phyloP scores from a whole-genome alignment of 2,113 vertebrate species.

The Chinchilla lanigera region DNA sequence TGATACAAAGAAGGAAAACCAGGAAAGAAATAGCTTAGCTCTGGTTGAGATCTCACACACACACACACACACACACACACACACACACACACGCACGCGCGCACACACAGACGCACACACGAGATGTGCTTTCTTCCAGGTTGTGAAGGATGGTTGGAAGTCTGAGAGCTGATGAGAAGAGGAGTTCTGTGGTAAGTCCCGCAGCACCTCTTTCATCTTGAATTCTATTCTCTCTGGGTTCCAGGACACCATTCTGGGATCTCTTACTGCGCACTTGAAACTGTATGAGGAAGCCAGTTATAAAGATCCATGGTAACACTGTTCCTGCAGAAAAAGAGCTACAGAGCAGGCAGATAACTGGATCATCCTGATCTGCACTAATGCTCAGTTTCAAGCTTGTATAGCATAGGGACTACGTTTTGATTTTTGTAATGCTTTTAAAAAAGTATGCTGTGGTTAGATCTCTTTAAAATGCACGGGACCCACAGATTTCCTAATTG shows the following conservation, averaged over 20 bases:
- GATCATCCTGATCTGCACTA: slow-evolving; percentile 34
- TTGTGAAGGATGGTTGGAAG: not conserved
- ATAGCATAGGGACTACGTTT: slow-evolving; percentile 56
- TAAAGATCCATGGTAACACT: slow-evolving; percentile 20
- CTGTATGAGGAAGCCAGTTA: not conserved
- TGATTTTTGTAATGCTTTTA: slow-evolving; percentile 72
- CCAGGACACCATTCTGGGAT: not conserved
- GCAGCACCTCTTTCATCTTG: not conserved
- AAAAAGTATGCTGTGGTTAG: slow-evolving; percentile 64
- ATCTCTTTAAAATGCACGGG: slow-evolving; percentile 71
- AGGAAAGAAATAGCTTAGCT: not conserved
- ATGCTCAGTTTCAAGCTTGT: slow-evolving; percentile 57
- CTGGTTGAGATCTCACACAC: not conserved
- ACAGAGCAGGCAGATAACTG: not conserved
- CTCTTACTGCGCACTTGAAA: not conserved
- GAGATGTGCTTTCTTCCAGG: not conserved
- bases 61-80: too few relatives aligned
- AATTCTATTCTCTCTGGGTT: not conserved
- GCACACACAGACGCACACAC: not conserved
- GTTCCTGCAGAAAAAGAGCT: slow-evolving; percentile 59
- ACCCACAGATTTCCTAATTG: slow-evolving; percentile 75
- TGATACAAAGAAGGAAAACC: not conserved
- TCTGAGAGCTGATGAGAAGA: not conserved
- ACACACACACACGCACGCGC: not conserved
- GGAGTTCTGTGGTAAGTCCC: not conserved